phyloP scores from a whole-genome alignment of 2,888 invertebrate species.

The Chaitophorus viminalis region DNA sequence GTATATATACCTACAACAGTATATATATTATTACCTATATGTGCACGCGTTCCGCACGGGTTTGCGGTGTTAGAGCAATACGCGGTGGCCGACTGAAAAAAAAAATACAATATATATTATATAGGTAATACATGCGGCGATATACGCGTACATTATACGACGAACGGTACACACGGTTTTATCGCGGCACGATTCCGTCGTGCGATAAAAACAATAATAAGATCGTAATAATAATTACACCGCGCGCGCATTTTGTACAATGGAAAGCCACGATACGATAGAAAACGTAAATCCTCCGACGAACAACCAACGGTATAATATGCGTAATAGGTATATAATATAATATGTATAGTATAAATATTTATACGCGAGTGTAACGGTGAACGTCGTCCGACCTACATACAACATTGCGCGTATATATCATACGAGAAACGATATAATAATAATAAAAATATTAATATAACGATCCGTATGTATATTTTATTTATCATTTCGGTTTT shows the following conservation, averaged over 20 bases:
- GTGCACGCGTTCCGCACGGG: not conserved
- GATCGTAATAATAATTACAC: not conserved
- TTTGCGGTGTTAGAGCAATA: slow-evolving; percentile 14
- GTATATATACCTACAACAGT: too few relatives aligned
- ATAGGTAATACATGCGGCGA: too few relatives aligned
- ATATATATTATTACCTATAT: too few relatives aligned
- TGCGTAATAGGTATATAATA: too few relatives aligned
- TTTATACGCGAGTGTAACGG: too few relatives aligned
- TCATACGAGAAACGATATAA: not conserved
- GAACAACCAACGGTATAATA: slow-evolving; percentile 1
- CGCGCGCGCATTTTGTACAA: not conserved
- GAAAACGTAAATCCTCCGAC: not conserved
- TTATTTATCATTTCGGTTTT: too few relatives aligned
- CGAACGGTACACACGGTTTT: not conserved
- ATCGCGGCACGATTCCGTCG: not conserved
- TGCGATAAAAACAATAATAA: not conserved
- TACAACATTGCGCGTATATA: not conserved
- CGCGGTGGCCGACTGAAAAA: too few relatives aligned
- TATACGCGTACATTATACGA: too few relatives aligned
- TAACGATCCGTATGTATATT: too few relatives aligned
- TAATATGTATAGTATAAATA: too few relatives aligned
- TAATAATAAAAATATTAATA: too few relatives aligned
- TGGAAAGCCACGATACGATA: not conserved
- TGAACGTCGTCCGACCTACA: not conserved
- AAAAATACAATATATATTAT: too few relatives aligned